These are phyloP conservation scores for Gadopsis marmoratus DNA, from an alignment of 2,797 vertebrate genomes.

Conservation along the genomic window DNA sequence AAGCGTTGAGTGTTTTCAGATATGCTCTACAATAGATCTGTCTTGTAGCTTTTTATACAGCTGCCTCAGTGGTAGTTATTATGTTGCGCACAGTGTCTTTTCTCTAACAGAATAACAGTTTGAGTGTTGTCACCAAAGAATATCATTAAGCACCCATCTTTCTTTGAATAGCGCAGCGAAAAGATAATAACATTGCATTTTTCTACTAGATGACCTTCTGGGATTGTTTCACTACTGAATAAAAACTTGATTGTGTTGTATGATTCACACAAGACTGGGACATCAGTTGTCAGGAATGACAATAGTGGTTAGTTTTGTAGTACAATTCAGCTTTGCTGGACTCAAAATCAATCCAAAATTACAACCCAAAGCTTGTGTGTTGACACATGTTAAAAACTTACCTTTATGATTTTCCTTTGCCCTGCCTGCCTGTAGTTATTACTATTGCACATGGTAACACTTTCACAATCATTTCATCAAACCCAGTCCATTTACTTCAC, in stretches of 20 bases:
- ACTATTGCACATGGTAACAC: conserved; percentile 18
- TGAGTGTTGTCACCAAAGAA: conserved; percentile 11
- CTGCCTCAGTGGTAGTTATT: not conserved
- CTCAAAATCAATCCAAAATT: too few relatives aligned
- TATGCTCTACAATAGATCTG: not conserved
- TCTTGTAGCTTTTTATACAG: not conserved
- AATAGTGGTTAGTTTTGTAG: not conserved
- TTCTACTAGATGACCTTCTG: conserved; percentile 5
- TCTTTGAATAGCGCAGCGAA: conserved; percentile 6
- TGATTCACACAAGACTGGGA: conserved; percentile 16
- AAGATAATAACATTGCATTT: conserved; percentile 4
- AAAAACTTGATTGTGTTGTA: conserved; percentile 13
- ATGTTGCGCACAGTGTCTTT: not conserved
- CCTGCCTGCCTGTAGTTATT: conserved; percentile 16
- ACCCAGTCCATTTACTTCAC: conserved; percentile 12
- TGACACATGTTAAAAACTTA: conserved; percentile 24
- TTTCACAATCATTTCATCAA: conserved; percentile 17
- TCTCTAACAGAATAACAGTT: not conserved
- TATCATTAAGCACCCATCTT: not conserved
- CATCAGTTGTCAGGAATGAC: not conserved
- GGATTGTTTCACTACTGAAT: conserved; percentile 18
- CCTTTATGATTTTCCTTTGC: conserved; percentile 10
- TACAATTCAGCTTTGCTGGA: too few relatives aligned
- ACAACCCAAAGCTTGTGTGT: conserved; percentile 11
- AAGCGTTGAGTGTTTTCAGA: conserved; percentile 26